Percentiles rank a stretch among this genome's conserved stretches.
Conservation (phyloP, 2,888 invertebrate genomes). For the Argyra leucocephala region DNA sequence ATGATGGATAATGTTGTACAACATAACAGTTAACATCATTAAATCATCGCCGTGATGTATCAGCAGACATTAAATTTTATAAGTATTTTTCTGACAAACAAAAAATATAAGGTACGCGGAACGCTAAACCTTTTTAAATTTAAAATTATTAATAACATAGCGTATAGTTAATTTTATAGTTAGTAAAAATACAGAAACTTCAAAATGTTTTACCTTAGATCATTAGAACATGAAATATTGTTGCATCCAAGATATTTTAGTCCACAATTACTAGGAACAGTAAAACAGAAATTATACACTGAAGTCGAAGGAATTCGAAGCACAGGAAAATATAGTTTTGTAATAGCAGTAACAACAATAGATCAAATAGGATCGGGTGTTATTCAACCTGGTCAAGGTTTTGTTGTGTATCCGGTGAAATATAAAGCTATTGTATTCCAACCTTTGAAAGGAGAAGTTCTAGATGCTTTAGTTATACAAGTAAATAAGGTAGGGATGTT, state of each 20-base stretch:
- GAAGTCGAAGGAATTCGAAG: conserved; percentile 99
- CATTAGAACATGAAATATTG: conserved; percentile 94
- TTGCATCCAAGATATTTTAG: conserved; percentile 98
- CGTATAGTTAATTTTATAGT: too few relatives aligned
- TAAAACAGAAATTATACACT: conserved; percentile 93
- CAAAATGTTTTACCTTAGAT: conserved; percentile 55
- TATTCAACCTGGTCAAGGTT: conserved; percentile 95
- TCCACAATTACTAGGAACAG: conserved; percentile 91
- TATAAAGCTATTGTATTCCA: conserved; percentile 99
- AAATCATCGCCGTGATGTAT: too few relatives aligned
- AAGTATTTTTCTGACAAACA: too few relatives aligned
- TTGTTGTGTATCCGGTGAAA: conserved; percentile 97
- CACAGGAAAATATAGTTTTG: conserved; percentile 99
- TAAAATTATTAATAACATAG: too few relatives aligned
- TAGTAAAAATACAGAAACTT: too few relatives aligned
- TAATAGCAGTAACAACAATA: conserved; percentile 99
- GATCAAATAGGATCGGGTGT: conserved; percentile 97
- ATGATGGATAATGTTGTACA: too few relatives aligned
- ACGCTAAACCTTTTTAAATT: too few relatives aligned
- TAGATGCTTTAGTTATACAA: conserved; percentile 98
- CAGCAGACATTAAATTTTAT: too few relatives aligned
- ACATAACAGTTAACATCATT: too few relatives aligned
- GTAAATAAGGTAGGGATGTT: conserved; percentile 97
- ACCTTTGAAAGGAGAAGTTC: conserved; percentile 96
- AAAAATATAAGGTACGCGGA: too few relatives aligned